Conservation (phyloP, 2,888 invertebrate species). For the Hirtodrosophila cameraria region DNA sequence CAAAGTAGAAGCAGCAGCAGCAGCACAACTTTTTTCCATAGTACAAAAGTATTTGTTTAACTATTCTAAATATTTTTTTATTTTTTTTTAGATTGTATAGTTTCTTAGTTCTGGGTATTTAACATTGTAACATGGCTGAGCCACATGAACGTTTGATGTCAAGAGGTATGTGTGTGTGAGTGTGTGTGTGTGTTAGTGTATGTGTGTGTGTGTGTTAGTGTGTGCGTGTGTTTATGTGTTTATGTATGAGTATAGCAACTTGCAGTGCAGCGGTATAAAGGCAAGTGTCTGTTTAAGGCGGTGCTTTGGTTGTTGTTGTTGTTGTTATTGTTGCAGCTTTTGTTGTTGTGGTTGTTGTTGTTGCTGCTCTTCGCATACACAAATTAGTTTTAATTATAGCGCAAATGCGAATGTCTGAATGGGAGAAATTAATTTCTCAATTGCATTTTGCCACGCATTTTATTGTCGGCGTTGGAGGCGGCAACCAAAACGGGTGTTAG, state of each 20-base stretch:
- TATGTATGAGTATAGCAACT: too few relatives aligned
- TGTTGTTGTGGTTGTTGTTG: constrained; percentile 18
- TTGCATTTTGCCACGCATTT: constrained; percentile 79
- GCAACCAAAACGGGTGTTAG: constrained; percentile 42
- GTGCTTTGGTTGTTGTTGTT: constrained; percentile 41
- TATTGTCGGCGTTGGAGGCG: constrained; percentile 68
- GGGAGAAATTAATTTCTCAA: constrained; percentile 77
- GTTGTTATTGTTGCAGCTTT: constrained; percentile 25
- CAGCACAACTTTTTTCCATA: background rate
- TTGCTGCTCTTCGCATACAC: constrained; percentile 61
- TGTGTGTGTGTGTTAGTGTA: too few relatives aligned
- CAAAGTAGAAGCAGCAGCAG: too few relatives aligned
- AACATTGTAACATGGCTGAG: constrained; percentile 10
- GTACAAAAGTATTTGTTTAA: background rate
- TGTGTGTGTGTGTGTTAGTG: too few relatives aligned
- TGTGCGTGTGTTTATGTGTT: constrained; percentile 5
- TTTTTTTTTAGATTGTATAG: background rate
- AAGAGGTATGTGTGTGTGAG: constrained; percentile 13
- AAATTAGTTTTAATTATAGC: constrained; percentile 80
- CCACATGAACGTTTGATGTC: constrained; percentile 27
- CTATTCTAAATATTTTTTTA: background rate
- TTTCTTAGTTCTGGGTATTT: constrained; percentile 16
- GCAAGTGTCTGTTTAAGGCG: constrained; percentile 76
- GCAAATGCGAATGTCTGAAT: constrained; percentile 78
- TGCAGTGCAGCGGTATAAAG: constrained; percentile 41